phyloP scores from a whole-genome alignment of 2,888 invertebrate genomes.

The Latheticus oryzae region DNA sequence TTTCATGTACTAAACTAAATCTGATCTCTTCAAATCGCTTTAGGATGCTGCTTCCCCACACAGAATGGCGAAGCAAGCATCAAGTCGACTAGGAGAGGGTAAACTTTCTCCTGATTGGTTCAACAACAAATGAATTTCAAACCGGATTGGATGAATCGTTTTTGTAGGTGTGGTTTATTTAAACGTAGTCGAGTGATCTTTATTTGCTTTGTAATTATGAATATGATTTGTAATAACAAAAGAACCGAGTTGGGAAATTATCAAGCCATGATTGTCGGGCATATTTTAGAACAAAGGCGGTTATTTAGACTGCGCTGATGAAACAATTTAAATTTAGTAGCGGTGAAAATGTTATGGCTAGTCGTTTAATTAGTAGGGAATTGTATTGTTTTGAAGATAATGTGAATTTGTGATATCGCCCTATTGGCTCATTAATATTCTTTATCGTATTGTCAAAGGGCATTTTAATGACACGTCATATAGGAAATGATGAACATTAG shows the following conservation, averaged over 20 bases:
- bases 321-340: constrained; percentile 65
- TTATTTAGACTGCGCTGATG: constrained; percentile 63
- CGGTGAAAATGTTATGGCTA: constrained; percentile 60
- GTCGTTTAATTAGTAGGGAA: constrained; percentile 58
- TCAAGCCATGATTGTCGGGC: constrained; percentile 63
- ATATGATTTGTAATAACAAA: constrained; percentile 67
- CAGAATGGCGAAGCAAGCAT: constrained; percentile 55
- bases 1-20: constrained; percentile 51
- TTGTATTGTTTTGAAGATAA: constrained; percentile 52
- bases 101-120: constrained; percentile 50
- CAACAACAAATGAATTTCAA: constrained; percentile 28
- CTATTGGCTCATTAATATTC: constrained; percentile 42
- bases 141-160: constrained; percentile 46
- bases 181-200: constrained; percentile 54
- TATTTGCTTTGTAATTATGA: constrained; percentile 67
- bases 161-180: constrained; percentile 48
- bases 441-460: constrained; percentile 28
- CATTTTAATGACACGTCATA: constrained; percentile 7
- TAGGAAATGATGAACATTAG: too few relatives aligned
- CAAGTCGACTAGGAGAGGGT: constrained; percentile 47
- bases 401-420: constrained; percentile 45
- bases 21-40: constrained; percentile 47
- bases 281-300: constrained; percentile 62
- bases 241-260: constrained; percentile 63
- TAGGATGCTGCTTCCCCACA: constrained; percentile 45